phyloP scores from a whole-genome alignment of 2,797 vertebrate species.

The Semotilus atromaculatus region DNA sequence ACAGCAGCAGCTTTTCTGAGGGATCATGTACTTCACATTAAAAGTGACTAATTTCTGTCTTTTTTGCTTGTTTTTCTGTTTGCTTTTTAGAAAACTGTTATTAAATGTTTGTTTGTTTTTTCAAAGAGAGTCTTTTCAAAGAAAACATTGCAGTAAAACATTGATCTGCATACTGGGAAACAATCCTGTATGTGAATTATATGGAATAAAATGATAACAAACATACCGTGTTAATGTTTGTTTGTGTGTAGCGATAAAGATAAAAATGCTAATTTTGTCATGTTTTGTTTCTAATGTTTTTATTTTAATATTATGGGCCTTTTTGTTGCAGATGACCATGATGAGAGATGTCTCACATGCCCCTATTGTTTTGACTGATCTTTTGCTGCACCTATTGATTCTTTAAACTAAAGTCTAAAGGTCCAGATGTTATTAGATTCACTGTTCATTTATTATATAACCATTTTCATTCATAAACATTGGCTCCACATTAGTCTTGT shows the following conservation, averaged over 20 bases:
- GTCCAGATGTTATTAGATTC: constrained; percentile 4
- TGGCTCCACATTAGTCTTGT: neutral
- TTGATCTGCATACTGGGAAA: neutral
- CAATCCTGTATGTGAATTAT: constrained; percentile 20
- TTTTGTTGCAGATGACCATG: neutral
- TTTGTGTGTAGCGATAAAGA: neutral
- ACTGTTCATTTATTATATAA: neutral
- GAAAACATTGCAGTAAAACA: neutral
- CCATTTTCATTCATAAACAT: neutral
- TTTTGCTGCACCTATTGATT: neutral
- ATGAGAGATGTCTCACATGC: neutral
- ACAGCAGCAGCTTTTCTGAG: constrained; percentile 3
- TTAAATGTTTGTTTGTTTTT: constrained; percentile 18
- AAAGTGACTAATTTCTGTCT: neutral
- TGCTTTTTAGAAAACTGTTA: constrained; percentile 4
- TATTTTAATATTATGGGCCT: neutral
- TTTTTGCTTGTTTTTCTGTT: constrained; percentile 16
- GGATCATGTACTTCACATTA: constrained; percentile 23
- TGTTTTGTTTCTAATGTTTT: neutral
- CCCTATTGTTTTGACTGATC: neutral
- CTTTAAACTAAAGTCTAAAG: neutral
- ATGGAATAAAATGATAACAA: constrained; percentile 17
- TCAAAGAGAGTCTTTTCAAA: neutral
- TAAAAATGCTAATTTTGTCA: neutral
- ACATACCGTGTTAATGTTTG: neutral